Base-by-base conservation (phyloP, 2,888 invertebrate genomes). In the Drosophila cracens region DNA sequence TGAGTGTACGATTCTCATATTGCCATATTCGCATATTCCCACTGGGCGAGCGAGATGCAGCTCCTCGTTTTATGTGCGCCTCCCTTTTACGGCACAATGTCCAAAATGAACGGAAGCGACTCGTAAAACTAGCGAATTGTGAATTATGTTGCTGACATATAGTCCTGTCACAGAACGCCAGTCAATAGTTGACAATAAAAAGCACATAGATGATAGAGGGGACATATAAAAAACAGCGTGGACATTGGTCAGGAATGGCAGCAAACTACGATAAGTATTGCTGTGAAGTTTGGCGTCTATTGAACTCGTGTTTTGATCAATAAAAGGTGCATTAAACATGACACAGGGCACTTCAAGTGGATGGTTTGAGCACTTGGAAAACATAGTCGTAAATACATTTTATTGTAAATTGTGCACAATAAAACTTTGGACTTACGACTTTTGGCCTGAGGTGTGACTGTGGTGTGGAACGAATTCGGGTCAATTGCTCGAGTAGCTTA, bases 91-190 rank as follows among this genome's bases (percentile, higher is more conserved):
- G 85, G 79, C 84, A 81, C 75, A 87, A 77, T 70, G 83, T 73
- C 75, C 75, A 77, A 83, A 75, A 80, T 80, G 90, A 84, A 91
- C 92, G 91, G 91, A 92, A 91, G 85, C 90, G 84, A 85, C 88
- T 91, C 91, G 90, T 91, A 91, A 91, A 91, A 92, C 91, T 91
- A 92, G 90, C 91, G 91, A 91, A 92, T 92, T 91, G 91, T 92
- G 91, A 91, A 91, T 92, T 91, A 92, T 90, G 89, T 88, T 84
- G 76, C 84, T 82, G 78, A 89, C 89, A 84, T 87, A 87, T 82
- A 84, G 85, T 68, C 70, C 81, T 71, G 78, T 73, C 66, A 83
- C 69, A 71, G 64, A 82, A 66, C 63, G 82, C 52, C 82, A 86
- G 90, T 83, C 89, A 87, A 87, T 88, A 90, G 87, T 89, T 80